Evolutionary conservation across 2,888 invertebrate species (phyloP).

Genomic region (Andrena trimmerana): DNA sequence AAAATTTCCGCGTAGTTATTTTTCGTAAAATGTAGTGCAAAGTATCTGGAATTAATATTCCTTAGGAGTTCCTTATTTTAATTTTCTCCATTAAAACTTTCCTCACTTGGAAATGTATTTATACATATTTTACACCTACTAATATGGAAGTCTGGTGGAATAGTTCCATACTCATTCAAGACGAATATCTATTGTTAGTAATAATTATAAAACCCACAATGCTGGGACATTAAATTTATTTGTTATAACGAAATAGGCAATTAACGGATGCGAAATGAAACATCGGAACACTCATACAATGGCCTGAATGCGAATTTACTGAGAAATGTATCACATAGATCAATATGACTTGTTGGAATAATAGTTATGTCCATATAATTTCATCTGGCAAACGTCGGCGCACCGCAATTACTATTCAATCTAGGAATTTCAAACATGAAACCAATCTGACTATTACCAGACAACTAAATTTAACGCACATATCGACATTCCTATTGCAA

Average conservation of each 20-base stretch:
- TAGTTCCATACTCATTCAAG: no score
- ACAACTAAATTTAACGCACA: constrained; percentile 7
- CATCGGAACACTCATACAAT: background rate
- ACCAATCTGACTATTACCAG: constrained; percentile 14
- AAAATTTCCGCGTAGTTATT: no score
- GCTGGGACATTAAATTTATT: background rate
- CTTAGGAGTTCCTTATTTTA: no score
- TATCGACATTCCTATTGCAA: background rate
- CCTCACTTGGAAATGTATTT: no score
- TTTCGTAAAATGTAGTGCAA: no score
- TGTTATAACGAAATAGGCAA: background rate
- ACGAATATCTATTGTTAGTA: no score
- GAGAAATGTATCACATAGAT: background rate
- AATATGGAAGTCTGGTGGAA: no score
- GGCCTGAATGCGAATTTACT: background rate
- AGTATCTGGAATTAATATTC: no score
- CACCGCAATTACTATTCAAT: constrained; percentile 29
- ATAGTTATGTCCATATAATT: constrained; percentile 27
- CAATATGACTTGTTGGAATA: constrained; percentile 12
- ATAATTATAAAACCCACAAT: background rate
- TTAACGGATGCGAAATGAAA: background rate
- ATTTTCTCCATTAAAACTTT: no score
- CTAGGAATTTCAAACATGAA: constrained; percentile 25
- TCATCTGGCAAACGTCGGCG: constrained; percentile 6
- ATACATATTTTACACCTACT: no score